Evolutionary conservation across 2,888 invertebrate species (phyloP).

Genomic region (Plagiodera versicolora): DNA sequence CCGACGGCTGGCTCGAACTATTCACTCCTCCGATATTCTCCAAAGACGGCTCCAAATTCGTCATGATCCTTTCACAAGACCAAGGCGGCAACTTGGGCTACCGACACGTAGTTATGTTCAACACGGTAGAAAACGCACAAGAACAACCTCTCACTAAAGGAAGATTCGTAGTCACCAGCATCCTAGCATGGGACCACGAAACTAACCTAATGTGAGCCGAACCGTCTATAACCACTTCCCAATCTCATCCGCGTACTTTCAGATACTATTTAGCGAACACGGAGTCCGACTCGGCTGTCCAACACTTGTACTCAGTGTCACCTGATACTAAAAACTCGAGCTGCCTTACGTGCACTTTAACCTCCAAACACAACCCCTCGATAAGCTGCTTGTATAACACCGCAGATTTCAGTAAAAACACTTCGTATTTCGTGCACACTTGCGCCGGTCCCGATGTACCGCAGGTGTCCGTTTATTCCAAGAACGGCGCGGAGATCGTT

Average conservation of each 20-base stretch:
- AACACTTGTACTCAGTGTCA: conserved; percentile 78
- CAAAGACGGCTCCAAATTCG: conserved; percentile 66
- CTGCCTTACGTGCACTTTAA: conserved; percentile 77
- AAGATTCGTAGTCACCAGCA: conserved; percentile 70
- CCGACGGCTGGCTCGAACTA: conserved; percentile 77
- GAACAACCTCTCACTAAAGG: conserved; percentile 61
- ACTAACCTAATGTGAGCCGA: conserved; percentile 66
- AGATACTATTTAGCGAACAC: conserved; percentile 87
- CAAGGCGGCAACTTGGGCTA: conserved; percentile 61
- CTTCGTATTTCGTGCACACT: conserved; percentile 70
- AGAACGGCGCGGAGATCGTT: conserved; percentile 48
- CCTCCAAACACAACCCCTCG: conserved; percentile 55
- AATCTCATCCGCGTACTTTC: too few relatives aligned
- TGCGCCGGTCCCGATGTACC: conserved; percentile 88
- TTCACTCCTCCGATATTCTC: conserved; percentile 73
- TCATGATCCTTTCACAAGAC: conserved; percentile 73
- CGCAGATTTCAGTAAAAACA: conserved; percentile 68
- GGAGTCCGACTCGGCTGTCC: conserved; percentile 71
- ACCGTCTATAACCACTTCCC: not conserved
- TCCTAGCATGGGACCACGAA: conserved; percentile 70
- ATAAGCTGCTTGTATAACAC: conserved; percentile 67
- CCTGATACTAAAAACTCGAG: conserved; percentile 56
- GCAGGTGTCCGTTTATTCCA: conserved; percentile 65
- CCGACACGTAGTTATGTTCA: conserved; percentile 66
- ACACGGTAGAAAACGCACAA: conserved; percentile 51